Evolutionary conservation across 2,113 vertebrate species (phyloP), one percentile per base, ranked within the genome.

Genomic region (Scolopax mira): DNA sequence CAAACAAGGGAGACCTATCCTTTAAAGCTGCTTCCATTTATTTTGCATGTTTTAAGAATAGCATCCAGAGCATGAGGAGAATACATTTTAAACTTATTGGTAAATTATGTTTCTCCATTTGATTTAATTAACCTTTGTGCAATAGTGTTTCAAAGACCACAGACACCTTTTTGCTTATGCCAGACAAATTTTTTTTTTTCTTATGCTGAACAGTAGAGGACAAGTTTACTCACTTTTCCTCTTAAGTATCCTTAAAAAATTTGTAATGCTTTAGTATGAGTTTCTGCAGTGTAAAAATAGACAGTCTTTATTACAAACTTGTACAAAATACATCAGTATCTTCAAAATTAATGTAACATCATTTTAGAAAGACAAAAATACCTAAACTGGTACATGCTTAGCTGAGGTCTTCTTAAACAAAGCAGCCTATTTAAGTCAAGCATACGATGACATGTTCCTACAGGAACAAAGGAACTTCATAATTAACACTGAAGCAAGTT

Each of bases 281-380:
- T 48, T 94, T 88, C 81, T 94, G 60, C 55, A 64, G 55, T 70
- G 33, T 85, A 91, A 95, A 95, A 96, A 96, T 79, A 87, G 79
- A 66, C 18, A 66, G 8, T 31, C 42, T 41, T 18, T 44, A 58
- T 89, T 28, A 72, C 33, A 42, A 78, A 64, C 49, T 94, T 87
- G 85, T 89, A 71, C 9, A 96, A 96, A 90, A 96, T 91, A 77
- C 67, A 85, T 85, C 60, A 89, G 35, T 87, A 52, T 21, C 39
- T 90, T 94, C 55, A 90, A 78, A 90, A 93, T 79, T 66, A 92
- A 90, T 64, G 33, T 49, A 57, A 55, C 17, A 24, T 69, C 18
- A 79, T 79, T 93, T 91, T 61, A 11, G 28, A 80, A 90, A 71
- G 69, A 83, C 24, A 72, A 81, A 90, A 96, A 89, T 55, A 97